Conservation (phyloP, 2,888 invertebrate genomes). For the Eupithecia inturbata region DNA sequence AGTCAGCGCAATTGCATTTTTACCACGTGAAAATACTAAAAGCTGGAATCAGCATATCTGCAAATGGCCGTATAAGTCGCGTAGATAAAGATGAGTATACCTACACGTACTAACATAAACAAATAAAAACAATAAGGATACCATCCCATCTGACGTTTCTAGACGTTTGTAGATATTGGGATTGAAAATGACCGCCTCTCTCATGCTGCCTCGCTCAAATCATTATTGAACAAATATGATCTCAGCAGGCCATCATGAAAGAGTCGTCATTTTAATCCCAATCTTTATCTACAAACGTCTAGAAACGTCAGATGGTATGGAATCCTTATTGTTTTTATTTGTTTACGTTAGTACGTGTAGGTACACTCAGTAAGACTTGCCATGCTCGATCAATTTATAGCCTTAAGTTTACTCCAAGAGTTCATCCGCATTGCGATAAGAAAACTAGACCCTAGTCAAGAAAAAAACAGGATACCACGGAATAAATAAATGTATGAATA, state of each 20-base stretch:
- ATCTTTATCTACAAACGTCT: neutral
- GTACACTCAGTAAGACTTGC: too few relatives aligned
- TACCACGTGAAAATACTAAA: neutral
- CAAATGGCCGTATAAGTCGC: neutral
- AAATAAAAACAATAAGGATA: too few relatives aligned
- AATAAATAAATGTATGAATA: too few relatives aligned
- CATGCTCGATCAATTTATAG: neutral
- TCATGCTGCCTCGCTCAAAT: too few relatives aligned
- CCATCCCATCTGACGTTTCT: neutral
- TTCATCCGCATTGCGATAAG: neutral
- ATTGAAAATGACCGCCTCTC: too few relatives aligned
- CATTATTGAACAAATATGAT: too few relatives aligned
- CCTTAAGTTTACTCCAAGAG: neutral
- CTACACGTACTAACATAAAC: too few relatives aligned
- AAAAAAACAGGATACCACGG: neutral
- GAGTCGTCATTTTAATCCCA: too few relatives aligned
- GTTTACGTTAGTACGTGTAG: too few relatives aligned
- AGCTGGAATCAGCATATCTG: neutral
- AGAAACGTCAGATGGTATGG: neutral
- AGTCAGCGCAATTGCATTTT: neutral
- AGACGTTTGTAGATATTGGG: neutral
- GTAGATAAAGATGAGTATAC: too few relatives aligned
- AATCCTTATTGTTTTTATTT: too few relatives aligned
- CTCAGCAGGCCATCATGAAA: too few relatives aligned
- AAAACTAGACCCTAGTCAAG: neutral